phyloP scores from a whole-genome alignment of 2,113 vertebrate genomes.

The Shinisaurus crocodilurus region DNA sequence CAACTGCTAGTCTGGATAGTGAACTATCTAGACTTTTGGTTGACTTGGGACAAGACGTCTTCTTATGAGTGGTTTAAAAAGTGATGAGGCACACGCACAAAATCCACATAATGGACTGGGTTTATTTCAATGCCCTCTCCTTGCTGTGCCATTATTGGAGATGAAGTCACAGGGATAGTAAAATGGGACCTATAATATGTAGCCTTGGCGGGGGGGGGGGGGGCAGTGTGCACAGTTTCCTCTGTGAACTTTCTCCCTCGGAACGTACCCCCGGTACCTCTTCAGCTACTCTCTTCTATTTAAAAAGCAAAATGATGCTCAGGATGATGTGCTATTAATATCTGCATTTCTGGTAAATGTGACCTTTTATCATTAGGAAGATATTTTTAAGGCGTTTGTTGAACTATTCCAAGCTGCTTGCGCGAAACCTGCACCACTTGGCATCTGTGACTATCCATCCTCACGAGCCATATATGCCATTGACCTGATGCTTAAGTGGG shows the following conservation, averaged over 20 bases:
- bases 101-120: not conserved
- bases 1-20: not conserved
- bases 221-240: not conserved
- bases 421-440: constrained; percentile 85
- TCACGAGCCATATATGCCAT: constrained; percentile 93
- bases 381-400: constrained; percentile 85
- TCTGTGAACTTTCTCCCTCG: not conserved
- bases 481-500: constrained; percentile 97
- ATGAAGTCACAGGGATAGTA: not conserved
- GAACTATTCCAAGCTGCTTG: constrained; percentile 88
- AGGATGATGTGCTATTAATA: not conserved
- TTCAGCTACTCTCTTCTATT: not conserved
- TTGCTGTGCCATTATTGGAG: not conserved
- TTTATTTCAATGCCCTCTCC: not conserved
- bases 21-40: not conserved
- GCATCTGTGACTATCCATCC: constrained; percentile 86
- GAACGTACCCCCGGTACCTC: not conserved
- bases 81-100: not conserved
- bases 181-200: not conserved
- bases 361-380: constrained; percentile 70
- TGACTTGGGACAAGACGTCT: not conserved
- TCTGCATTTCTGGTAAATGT: not conserved
- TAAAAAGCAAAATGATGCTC: not conserved
- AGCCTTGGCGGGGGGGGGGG: not conserved
- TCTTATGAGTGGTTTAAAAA: not conserved